Evolutionary conservation across 2,113 vertebrate species (phyloP).

Genomic region (Mesocricetus auratus): DNA sequence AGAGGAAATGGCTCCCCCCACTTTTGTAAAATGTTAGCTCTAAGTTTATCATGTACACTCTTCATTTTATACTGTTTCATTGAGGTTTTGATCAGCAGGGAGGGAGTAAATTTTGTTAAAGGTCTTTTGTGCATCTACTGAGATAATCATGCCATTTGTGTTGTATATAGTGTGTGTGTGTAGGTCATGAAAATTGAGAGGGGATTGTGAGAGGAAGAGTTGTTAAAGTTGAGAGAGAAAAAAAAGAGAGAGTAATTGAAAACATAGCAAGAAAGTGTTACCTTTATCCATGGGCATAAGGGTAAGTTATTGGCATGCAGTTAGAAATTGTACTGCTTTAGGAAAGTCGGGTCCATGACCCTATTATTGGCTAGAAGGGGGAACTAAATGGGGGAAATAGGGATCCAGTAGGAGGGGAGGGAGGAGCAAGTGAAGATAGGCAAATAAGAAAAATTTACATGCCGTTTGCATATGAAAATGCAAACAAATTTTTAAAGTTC

Average conservation of each 20-base stretch:
- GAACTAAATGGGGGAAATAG: too few relatives aligned
- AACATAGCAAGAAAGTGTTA: not conserved
- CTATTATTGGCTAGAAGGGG: not conserved
- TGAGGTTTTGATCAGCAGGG: not conserved
- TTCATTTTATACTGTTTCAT: not conserved
- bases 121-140: not conserved
- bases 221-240: not conserved
- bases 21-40: not conserved
- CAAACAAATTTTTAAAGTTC: not conserved
- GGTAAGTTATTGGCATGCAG: not conserved
- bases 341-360: not conserved
- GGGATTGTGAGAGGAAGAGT: not conserved
- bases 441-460: too few relatives aligned
- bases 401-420: not conserved
- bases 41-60: not conserved
- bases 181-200: not conserved
- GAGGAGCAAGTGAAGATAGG: not conserved
- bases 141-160: not conserved
- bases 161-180: not conserved
- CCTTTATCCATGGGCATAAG: not conserved
- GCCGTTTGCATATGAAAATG: not conserved
- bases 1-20: not conserved
- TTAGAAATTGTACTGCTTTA: not conserved
- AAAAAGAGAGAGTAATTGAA: not conserved
- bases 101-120: not conserved